Evolutionary conservation across 2,797 vertebrate species (phyloP), one percentile per base, ranked within the genome.

Genomic region (Pterois miles): DNA sequence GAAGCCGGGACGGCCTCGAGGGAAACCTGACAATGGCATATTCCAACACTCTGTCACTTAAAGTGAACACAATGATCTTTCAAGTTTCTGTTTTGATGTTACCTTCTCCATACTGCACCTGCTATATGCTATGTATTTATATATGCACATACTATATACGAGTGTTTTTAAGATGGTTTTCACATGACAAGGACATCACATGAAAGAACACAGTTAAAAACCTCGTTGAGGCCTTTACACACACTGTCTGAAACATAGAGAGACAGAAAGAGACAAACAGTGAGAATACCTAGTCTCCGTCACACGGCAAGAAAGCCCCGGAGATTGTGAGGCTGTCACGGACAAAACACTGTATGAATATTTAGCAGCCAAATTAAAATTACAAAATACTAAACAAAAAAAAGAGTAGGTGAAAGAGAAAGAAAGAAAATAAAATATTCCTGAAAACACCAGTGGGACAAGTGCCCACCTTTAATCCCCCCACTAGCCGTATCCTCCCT

Each of bases 291-390:
- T 81, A 74, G 84, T 88, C 84, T 81, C 91, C 81, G 81, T 89
- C 89, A 89, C 84, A 92, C 82, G 74, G 83, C 20, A 64, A 89
- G 86, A 93, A 93, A 93, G 83, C 93, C 88, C 89, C 81, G 62
- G 89, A 93, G 91, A 93, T 89, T 89, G 86, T 86, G 83, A 88
- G 83, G 89, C 93, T 94, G 92, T 94, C 94, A 93, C 64, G 80
- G 91, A 92, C 93, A 94, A 94, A 94, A 94, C 91, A 87, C 87
- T 80, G 79, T 92, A 93, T 95, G 94, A 95, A 96, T 94, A 95
- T 95, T 93, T 93, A 95, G 92, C 86, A 91, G 82, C 78, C 84
- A 89, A 92, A 95, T 94, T 90, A 88, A 93, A 94, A 95, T 94
- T 76, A 95, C 90, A 90, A 94, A 94, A 95, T 92, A 93, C 73